Conservation (phyloP, 2,797 vertebrate genomes). For the Triplophysa bombifrons region DNA sequence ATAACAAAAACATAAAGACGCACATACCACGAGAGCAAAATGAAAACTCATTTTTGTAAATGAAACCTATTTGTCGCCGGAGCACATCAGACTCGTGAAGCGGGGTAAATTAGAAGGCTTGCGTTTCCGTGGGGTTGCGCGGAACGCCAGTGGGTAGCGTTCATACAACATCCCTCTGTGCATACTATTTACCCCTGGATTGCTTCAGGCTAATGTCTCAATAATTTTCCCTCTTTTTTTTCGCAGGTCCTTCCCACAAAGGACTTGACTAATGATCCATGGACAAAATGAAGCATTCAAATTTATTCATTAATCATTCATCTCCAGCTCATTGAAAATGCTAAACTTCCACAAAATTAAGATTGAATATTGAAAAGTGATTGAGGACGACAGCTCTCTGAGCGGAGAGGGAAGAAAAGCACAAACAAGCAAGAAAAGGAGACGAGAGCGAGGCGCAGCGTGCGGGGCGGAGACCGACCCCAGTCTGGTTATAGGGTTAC, state of each 20-base stretch:
- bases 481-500: constrained; percentile 82
- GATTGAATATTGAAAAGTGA: constrained; percentile 99
- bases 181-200: constrained; percentile 99
- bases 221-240: constrained; percentile 99
- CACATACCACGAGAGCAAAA: constrained; percentile 26
- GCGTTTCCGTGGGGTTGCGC: constrained; percentile 79
- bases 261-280: constrained; percentile 99
- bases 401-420: constrained; percentile 56
- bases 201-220: constrained; percentile 99
- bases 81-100: constrained; percentile 72
- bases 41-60: constrained; percentile 56
- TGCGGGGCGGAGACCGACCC: constrained; percentile 54
- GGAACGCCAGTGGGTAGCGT: constrained; percentile 81
- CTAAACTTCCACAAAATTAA: constrained; percentile 99
- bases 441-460: constrained; percentile 63
- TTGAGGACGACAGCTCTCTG: constrained; percentile 96
- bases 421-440: constrained; percentile 83
- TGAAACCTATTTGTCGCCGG: constrained; percentile 70
- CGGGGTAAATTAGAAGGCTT: constrained; percentile 77
- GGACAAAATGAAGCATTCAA: constrained; percentile 99
- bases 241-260: constrained; percentile 99
- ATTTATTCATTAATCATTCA: constrained; percentile 99
- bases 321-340: constrained; percentile 99
- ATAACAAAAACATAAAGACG: constrained; percentile 1
- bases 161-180: constrained; percentile 85